phyloP scores from a whole-genome alignment of 2,797 vertebrate species.

The Synanceia verrucosa region DNA sequence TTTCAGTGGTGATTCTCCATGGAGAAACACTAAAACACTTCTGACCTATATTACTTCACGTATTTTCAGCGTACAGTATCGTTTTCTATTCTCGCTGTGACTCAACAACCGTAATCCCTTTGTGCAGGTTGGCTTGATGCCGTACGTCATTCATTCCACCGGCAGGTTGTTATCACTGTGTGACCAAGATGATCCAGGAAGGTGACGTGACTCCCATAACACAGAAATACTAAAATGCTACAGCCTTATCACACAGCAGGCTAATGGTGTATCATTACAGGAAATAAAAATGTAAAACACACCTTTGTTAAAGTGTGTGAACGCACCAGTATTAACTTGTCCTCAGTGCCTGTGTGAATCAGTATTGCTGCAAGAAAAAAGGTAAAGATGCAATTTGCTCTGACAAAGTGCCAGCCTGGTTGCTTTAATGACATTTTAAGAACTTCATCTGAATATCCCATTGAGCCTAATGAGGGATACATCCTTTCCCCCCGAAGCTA shows the following conservation, averaged over 20 bases:
- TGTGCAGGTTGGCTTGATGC: constrained; percentile 21
- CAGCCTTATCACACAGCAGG: constrained; percentile 6
- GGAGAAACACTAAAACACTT: constrained; percentile 52
- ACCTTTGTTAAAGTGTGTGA: constrained; percentile 9
- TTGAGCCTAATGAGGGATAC: constrained; percentile 66
- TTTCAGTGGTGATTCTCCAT: constrained; percentile 40
- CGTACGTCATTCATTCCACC: constrained; percentile 14
- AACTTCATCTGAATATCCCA: constrained; percentile 56
- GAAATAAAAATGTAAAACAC: neutral
- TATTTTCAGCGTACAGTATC: constrained; percentile 48
- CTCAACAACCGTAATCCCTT: constrained; percentile 40
- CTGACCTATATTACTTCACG: constrained; percentile 62
- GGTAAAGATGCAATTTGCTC: constrained; percentile 24
- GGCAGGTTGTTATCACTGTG: constrained; percentile 47
- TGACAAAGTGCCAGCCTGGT: constrained; percentile 36
- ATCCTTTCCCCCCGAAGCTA: constrained; percentile 45
- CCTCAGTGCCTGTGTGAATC: constrained; percentile 18
- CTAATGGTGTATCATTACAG: constrained; percentile 15
- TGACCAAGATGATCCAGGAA: constrained; percentile 50
- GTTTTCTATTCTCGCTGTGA: constrained; percentile 23
- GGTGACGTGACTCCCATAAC: constrained; percentile 22
- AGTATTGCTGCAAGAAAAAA: constrained; percentile 9
- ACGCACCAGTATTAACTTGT: constrained; percentile 1
- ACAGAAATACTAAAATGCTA: constrained; percentile 2
- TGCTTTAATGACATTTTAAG: constrained; percentile 58